Base-by-base conservation (phyloP, 1,140 invertebrate genomes). In the Reticulitermes speratus region DNA sequence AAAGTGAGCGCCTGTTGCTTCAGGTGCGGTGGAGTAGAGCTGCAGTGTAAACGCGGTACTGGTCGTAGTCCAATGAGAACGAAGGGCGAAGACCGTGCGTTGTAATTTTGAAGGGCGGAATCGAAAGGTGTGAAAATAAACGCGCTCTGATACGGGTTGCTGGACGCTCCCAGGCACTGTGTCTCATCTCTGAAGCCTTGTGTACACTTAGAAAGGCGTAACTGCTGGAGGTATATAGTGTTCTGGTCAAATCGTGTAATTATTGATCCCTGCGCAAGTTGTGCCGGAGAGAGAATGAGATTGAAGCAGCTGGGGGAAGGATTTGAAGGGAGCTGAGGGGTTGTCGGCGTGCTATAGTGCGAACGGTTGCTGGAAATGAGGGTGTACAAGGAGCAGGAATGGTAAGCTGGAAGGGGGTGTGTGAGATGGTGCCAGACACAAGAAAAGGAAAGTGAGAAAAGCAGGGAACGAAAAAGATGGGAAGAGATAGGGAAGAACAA, bases 251-350 rank as follows among this genome's bases (percentile, higher is more conserved):
- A 75, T 75, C n/a, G 65, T 30, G 65, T 75, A 75, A 75, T 75
- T 75, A 75, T 75, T 75, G 65, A 75, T 75, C 65, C n/a, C 25
- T 30, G 65, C 25, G 65, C 65, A 75, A 75, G 65, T 75, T 75
- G 65, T 75, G 65, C 65, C 59, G n/a, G 65, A 30, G 65, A 75
- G 65, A 75, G 65, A 75, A 75, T 75, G 65, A 75, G 65, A 75
- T 75, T 75, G 65, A 75, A 75, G 65, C 25, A 75, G 65, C n/a
- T 7, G 8, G 65, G 23, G 3, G n/a, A 75, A 30, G 65, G 65
- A 55, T 55, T 55, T 55, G 65, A 75, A 30, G 65, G n/a, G 8
- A 11, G n/a, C 30, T 8, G 65, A 25, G 25, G 65, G 65, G 65
- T 75, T 30, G 65, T 75, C 65, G 65, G 65, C 65, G n/a, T 75